Evolutionary conservation across 2,888 invertebrate genomes (phyloP).

Genomic region (Drosophila quinaria): DNA sequence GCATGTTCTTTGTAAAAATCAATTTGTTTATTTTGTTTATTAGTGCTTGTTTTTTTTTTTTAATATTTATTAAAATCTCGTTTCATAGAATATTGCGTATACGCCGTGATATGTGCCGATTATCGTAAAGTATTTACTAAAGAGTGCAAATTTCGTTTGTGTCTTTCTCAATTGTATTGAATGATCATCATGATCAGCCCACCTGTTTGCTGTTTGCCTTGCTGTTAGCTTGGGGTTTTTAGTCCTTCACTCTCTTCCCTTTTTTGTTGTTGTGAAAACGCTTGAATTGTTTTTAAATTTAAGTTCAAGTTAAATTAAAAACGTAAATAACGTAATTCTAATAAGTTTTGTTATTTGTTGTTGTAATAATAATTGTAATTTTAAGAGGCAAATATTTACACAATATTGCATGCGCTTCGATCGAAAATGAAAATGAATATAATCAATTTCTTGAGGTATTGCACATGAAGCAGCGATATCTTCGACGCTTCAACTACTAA

Average conservation of each 20-base stretch:
- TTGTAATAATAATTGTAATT: slow-evolving; percentile 19
- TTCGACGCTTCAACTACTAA: slow-evolving; percentile 69
- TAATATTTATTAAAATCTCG: slow-evolving; percentile 6
- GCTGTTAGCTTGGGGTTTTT: slow-evolving; percentile 52
- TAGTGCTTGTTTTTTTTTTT: neutral
- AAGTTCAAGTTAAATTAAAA: slow-evolving; percentile 37
- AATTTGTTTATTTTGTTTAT: neutral
- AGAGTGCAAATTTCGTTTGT: slow-evolving; percentile 12
- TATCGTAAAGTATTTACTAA: slow-evolving; percentile 4
- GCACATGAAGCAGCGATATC: slow-evolving; percentile 70
- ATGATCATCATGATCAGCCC: slow-evolving; percentile 8
- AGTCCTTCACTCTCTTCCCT: slow-evolving; percentile 84
- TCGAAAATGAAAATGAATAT: slow-evolving; percentile 18
- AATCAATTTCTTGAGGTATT: slow-evolving; percentile 67
- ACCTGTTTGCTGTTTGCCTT: slow-evolving; percentile 30
- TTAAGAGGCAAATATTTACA: slow-evolving; percentile 36
- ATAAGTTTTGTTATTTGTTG: slow-evolving; percentile 41
- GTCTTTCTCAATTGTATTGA: neutral
- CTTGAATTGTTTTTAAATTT: neutral
- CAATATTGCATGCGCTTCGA: slow-evolving; percentile 44
- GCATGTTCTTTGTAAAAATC: neutral
- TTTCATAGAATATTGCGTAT: slow-evolving; percentile 53
- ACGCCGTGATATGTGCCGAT: slow-evolving; percentile 76
- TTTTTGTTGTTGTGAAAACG: slow-evolving; percentile 50
- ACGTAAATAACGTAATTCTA: slow-evolving; percentile 47